Percentiles rank a stretch among this genome's conserved stretches.
These are phyloP conservation scores for Ataeniobius toweri DNA, from an alignment of 2,797 vertebrate species.

Conservation along the genomic window DNA sequence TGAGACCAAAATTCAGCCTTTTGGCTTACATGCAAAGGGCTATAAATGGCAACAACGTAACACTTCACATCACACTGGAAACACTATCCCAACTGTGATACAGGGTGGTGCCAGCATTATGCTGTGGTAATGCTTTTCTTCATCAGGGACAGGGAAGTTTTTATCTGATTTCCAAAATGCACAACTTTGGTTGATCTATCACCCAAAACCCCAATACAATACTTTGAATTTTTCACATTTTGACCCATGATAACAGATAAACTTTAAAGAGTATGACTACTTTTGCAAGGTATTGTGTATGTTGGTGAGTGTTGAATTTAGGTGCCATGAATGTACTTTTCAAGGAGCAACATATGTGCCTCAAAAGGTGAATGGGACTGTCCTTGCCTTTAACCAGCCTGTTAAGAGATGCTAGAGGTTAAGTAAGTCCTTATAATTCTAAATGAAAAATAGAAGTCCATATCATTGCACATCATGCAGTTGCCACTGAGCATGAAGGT, in stretches of 20 bases:
- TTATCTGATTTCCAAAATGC: background rate
- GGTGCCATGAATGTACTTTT: constrained; percentile 44
- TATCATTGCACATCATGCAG: constrained; percentile 57
- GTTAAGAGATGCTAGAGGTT: constrained; percentile 62
- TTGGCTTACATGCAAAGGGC: background rate
- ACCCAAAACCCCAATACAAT: background rate
- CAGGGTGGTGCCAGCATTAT: background rate
- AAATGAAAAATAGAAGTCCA: constrained; percentile 45
- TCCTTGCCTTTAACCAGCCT: constrained; percentile 41
- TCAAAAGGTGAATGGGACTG: constrained; percentile 51
- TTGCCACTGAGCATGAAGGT: constrained; percentile 59
- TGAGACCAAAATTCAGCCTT: background rate
- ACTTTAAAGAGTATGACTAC: background rate
- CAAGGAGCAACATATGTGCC: constrained; percentile 31
- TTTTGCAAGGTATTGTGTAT: background rate
- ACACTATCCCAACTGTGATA: background rate
- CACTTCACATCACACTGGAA: background rate
- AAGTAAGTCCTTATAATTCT: constrained; percentile 61
- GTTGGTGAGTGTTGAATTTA: constrained; percentile 16
- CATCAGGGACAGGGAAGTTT: background rate
- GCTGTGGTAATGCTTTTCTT: background rate
- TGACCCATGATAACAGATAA: background rate
- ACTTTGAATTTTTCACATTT: too few relatives aligned
- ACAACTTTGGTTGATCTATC: background rate
- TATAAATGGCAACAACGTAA: background rate